These are phyloP conservation scores for Drosophila equinoxialis DNA, from an alignment of 1,140 invertebrate genomes.

Conservation along the genomic window DNA sequence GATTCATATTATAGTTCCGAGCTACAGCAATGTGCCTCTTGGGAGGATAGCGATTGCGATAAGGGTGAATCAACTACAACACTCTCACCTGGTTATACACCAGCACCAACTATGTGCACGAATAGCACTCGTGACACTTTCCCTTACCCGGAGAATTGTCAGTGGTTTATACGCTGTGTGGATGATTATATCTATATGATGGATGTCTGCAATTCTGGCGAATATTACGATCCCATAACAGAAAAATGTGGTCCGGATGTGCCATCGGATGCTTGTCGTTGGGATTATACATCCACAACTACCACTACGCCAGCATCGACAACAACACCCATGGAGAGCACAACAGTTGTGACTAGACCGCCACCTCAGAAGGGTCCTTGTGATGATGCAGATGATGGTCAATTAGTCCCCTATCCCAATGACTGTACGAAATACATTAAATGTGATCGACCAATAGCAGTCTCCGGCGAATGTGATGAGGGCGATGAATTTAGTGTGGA, in stretches of 20 bases:
- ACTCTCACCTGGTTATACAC: constrained; percentile 19
- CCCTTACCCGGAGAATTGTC: constrained; percentile 67
- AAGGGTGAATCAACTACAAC: constrained; percentile 42
- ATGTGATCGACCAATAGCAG: constrained; percentile 61
- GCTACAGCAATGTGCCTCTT: constrained; percentile 44
- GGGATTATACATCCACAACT: constrained; percentile 60
- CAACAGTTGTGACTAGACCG: constrained; percentile 44
- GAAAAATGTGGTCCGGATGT: constrained; percentile 57
- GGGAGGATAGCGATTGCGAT: constrained; percentile 67
- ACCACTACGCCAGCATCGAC: constrained; percentile 25
- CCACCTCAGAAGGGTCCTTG: constrained; percentile 64
- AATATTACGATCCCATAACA: constrained; percentile 67
- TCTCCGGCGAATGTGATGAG: constrained; percentile 47
- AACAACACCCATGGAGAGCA: constrained; percentile 21
- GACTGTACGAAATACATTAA: constrained; percentile 71
- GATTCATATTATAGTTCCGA: constrained; percentile 54
- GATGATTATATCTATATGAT: constrained; percentile 71
- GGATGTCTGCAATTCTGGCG: constrained; percentile 63
- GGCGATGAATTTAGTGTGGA: constrained; percentile 62
- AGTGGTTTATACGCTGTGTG: constrained; percentile 67
- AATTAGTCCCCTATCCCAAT: constrained; percentile 63
- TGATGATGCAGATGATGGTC: constrained; percentile 42
- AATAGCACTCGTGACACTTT: constrained; percentile 56
- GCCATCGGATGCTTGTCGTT: constrained; percentile 61
- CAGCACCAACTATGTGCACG: constrained; percentile 59